A percentile compares a stretch with the other conserved stretches of the same genome.
Conservation (phyloP, 2,888 invertebrate species). For the Sthenelais limicola region DNA sequence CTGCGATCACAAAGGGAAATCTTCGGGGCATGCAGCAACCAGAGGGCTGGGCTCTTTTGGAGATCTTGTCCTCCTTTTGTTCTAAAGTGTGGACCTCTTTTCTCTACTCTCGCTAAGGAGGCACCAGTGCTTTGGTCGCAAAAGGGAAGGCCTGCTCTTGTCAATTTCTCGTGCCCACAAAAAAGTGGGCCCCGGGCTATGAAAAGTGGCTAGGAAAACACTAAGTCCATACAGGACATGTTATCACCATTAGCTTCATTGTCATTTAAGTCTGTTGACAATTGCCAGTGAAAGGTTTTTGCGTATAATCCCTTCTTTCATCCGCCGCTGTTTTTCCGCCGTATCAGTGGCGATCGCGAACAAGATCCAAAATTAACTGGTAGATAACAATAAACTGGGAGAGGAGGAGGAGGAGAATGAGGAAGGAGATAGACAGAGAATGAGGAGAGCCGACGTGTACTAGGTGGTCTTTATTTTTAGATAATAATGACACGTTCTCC, state of each 20-base stretch:
- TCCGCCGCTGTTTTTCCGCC: not conserved
- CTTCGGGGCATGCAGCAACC: no score
- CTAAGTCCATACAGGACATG: slow-evolving; percentile 10
- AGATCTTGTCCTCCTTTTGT: no score
- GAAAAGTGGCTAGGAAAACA: slow-evolving; percentile 14
- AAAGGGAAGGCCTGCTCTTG: no score
- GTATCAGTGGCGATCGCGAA: not conserved
- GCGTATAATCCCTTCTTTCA: not conserved
- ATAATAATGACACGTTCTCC: no score
- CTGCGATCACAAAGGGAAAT: slow-evolving; percentile 21
- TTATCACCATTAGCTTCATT: slow-evolving; percentile 22
- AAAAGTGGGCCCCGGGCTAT: slow-evolving; percentile 11
- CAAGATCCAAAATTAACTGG: not conserved
- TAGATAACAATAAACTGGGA: not conserved
- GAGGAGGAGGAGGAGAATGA: not conserved
- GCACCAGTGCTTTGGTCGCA: no score
- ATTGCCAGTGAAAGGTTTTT: not conserved
- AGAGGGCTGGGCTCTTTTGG: no score
- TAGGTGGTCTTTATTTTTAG: no score
- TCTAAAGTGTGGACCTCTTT: no score
- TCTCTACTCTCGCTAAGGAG: no score
- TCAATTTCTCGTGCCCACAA: no score
- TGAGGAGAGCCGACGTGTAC: no score
- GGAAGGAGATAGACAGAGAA: not conserved
- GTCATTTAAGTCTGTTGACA: slow-evolving; percentile 14